A percentile compares a stretch with the other conserved stretches of the same genome.
These are phyloP conservation scores for Ceyx cyanopectus DNA, from an alignment of 2,113 vertebrate species.

Conservation along the genomic window DNA sequence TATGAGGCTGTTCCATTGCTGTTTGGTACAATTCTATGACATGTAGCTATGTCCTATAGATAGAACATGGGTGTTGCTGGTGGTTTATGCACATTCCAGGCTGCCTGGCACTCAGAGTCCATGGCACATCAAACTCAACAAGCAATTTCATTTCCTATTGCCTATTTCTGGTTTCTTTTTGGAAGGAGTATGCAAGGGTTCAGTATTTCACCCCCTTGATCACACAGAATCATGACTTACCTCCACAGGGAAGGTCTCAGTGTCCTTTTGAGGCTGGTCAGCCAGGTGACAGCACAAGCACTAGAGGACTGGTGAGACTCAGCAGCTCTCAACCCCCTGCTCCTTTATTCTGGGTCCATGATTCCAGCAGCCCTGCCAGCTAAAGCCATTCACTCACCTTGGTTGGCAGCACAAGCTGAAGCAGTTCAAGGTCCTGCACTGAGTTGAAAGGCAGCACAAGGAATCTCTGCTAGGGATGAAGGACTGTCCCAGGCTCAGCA, in stretches of 20 bases:
- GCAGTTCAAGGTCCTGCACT: not conserved
- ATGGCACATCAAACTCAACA: not conserved
- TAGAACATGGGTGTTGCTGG: not conserved
- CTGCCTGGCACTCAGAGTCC: not conserved
- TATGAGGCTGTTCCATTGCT: not conserved
- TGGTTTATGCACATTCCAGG: not conserved
- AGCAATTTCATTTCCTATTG: not conserved
- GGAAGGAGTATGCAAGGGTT: not conserved
- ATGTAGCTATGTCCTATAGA: not conserved
- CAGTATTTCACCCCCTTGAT: not conserved
- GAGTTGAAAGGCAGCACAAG: not conserved
- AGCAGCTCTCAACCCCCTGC: not conserved
- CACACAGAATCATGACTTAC: not conserved
- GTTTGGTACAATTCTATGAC: not conserved
- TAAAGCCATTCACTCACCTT: not conserved
- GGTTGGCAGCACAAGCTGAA: not conserved
- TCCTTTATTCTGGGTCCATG: not conserved
- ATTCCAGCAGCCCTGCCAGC: not conserved
- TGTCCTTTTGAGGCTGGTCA: not conserved
- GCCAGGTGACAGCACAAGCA: not conserved
- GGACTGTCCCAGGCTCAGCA: not conserved
- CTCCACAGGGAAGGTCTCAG: not conserved
- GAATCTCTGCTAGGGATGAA: not conserved
- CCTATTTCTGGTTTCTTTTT: not conserved
- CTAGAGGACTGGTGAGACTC: not conserved